phyloP scores from a whole-genome alignment of 2,888 invertebrate genomes.

The Elysia crispata region DNA sequence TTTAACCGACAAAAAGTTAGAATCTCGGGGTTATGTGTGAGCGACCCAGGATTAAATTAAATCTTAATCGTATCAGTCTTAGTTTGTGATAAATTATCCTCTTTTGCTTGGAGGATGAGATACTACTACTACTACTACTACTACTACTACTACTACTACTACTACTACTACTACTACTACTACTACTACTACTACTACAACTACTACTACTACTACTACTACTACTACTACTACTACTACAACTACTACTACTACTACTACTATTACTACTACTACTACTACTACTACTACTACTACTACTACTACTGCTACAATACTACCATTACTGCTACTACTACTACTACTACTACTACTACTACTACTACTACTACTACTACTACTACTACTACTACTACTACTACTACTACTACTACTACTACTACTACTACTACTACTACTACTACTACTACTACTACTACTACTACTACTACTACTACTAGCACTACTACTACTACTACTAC shows the following conservation, averaged over 20 bases:
- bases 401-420: conserved; percentile 1
- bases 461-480: conserved; percentile 12
- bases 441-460: neutral
- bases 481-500: too few relatives aligned
- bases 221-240: neutral
- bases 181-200: neutral
- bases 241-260: neutral
- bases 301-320: too few relatives aligned
- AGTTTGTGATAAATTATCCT: too few relatives aligned
- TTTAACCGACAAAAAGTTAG: too few relatives aligned
- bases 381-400: conserved; percentile 18
- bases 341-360: conserved; percentile 33
- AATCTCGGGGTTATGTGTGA: too few relatives aligned
- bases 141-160: too few relatives aligned
- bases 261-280: neutral
- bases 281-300: neutral
- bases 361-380: conserved; percentile 39
- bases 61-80: too few relatives aligned
- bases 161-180: neutral
- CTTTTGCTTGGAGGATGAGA: too few relatives aligned
- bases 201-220: neutral
- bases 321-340: conserved; percentile 19
- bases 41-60: too few relatives aligned
- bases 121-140: too few relatives aligned
- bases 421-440: conserved; percentile 21